Percentiles rank a stretch among this genome's conserved stretches.
Conservation (phyloP, 2,113 vertebrate genomes). For the Daboia siamensis region DNA sequence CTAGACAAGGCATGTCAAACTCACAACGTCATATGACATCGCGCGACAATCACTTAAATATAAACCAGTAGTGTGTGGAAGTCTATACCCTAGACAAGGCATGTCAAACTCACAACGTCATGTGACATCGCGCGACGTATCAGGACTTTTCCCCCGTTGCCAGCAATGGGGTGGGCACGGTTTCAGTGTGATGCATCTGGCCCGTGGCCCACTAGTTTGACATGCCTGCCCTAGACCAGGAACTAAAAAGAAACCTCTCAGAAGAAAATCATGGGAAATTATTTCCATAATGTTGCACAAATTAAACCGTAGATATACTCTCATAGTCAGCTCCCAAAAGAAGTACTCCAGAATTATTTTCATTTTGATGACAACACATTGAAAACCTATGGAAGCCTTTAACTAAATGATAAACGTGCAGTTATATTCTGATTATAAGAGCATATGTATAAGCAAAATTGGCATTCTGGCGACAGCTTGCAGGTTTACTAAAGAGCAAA, state of each 20-base stretch:
- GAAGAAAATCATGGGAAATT: neutral
- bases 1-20: neutral
- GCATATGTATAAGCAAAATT: neutral
- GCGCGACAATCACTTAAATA: neutral
- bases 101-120: too few species aligned
- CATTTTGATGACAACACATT: neutral
- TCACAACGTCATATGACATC: too few species aligned
- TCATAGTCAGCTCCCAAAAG: neutral
- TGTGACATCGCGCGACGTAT: too few species aligned
- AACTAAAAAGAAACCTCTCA: neutral
- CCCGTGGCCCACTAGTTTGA: too few species aligned
- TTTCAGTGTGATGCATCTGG: too few species aligned
- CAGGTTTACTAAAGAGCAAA: neutral
- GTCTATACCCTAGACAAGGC: neutral
- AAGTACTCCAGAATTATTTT: neutral
- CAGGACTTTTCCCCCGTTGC: too few species aligned
- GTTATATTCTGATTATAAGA: neutral
- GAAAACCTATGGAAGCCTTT: neutral
- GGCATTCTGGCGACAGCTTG: neutral
- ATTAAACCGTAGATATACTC: neutral
- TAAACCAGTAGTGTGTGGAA: neutral
- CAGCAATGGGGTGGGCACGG: too few species aligned
- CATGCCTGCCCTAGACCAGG: neutral
- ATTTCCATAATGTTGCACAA: neutral
- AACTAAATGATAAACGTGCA: neutral